These are phyloP conservation scores for Aelia acuminata DNA, from an alignment of 2,888 invertebrate genomes.

Conservation along the genomic window DNA sequence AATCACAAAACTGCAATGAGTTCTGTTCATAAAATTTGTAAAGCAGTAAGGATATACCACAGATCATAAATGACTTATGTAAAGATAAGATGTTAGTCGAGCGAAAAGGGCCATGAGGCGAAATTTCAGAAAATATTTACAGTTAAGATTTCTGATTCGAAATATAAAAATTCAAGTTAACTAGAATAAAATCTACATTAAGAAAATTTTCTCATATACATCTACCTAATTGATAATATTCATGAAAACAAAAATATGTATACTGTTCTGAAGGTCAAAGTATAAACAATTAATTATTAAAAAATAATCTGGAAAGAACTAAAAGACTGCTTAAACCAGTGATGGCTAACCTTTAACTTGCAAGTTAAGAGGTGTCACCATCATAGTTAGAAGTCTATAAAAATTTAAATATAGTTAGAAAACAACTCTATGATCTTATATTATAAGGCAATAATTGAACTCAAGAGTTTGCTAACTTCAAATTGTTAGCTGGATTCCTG, in stretches of 20 bases:
- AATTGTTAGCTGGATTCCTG: neutral
- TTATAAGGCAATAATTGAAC: neutral
- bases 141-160: neutral
- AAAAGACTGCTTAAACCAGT: neutral
- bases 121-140: neutral
- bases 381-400: neutral
- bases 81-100: no score
- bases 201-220: neutral
- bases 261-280: neutral
- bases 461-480: neutral
- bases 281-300: neutral
- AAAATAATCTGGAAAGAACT: neutral
- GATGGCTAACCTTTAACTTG: neutral
- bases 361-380: neutral
- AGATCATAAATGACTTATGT: neutral
- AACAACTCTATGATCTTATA: neutral
- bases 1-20: neutral
- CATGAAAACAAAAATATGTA: neutral
- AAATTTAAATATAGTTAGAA: neutral
- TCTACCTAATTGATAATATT: neutral
- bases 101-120: neutral
- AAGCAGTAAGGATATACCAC: neutral
- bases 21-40: neutral
- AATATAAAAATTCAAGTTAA: neutral
- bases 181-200: neutral